Percentiles rank a stretch among this genome's conserved stretches.
phyloP scores from a whole-genome alignment of 2,113 vertebrate species.

The Abramis brama region DNA sequence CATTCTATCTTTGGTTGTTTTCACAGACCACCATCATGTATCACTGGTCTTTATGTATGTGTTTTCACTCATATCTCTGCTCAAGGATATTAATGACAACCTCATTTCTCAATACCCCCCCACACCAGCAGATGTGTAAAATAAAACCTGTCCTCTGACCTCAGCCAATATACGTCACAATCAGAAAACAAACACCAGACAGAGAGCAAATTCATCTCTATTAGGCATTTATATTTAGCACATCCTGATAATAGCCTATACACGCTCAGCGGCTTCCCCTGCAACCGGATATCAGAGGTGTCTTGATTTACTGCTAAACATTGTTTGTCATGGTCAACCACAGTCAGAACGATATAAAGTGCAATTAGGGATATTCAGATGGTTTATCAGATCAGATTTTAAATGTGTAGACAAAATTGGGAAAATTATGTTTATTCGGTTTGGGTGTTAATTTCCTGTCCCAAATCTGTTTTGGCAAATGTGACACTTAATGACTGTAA shows the following conservation, averaged over 20 bases:
- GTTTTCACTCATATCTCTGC: background rate
- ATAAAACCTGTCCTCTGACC: conserved; percentile 23
- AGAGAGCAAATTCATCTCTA: conserved; percentile 10
- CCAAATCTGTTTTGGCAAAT: conserved; percentile 8
- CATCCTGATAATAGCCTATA: background rate
- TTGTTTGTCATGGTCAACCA: background rate
- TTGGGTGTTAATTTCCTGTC: background rate
- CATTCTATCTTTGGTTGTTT: conserved; percentile 27
- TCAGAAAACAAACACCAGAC: conserved; percentile 31
- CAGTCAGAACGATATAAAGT: background rate
- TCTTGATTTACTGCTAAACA: background rate
- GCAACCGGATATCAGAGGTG: conserved; percentile 5
- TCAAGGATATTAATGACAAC: conserved; percentile 54
- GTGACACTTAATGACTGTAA: background rate
- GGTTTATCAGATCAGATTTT: background rate
- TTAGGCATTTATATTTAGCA: conserved; percentile 45
- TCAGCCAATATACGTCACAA: background rate
- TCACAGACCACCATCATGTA: conserved; percentile 34
- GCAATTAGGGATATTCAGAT: background rate
- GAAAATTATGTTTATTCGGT: background rate
- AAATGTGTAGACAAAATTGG: background rate
- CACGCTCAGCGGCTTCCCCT: background rate
- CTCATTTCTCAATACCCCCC: conserved; percentile 39
- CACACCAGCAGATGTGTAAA: background rate
- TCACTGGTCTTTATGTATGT: conserved; percentile 15